These are phyloP conservation scores for Oceanodroma leucorhoa DNA, from an alignment of 2,797 vertebrate species.

Conservation along the genomic window DNA sequence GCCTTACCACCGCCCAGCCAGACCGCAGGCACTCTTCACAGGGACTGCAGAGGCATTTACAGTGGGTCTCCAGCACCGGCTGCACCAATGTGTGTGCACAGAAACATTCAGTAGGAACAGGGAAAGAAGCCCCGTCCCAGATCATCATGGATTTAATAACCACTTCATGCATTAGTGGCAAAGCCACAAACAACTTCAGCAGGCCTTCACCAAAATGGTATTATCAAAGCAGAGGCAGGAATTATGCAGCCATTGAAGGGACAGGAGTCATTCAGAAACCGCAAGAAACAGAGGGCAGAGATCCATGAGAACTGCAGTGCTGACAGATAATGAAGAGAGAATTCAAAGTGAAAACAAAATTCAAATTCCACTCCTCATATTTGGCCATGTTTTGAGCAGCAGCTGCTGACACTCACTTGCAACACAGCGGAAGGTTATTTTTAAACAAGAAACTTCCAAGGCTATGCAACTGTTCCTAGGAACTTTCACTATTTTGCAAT, in stretches of 20 bases:
- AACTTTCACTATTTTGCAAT: not conserved
- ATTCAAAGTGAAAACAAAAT: not conserved
- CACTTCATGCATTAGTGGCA: not conserved
- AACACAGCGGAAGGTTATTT: not conserved
- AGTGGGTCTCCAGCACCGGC: not conserved
- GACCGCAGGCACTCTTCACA: not conserved
- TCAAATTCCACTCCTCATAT: not conserved
- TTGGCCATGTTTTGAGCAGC: not conserved
- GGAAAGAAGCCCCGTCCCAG: not conserved
- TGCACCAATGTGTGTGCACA: not conserved
- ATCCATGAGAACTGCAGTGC: not conserved
- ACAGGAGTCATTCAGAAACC: not conserved
- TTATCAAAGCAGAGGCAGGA: not conserved
- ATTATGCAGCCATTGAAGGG: accelerated
- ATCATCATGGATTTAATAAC: not conserved
- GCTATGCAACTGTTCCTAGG: not conserved
- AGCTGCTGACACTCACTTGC: not conserved
- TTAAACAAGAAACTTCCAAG: not conserved
- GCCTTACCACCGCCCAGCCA: not conserved
- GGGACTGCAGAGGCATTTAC: not conserved
- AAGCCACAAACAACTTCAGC: not conserved
- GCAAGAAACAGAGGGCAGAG: not conserved
- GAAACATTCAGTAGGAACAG: not conserved
- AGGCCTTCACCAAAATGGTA: not conserved
- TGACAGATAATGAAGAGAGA: not conserved